A percentile compares a stretch with the other conserved stretches of the same genome.
Evolutionary conservation across 2,888 invertebrate species (phyloP).

Genomic region (Agrotis exclamationis): DNA sequence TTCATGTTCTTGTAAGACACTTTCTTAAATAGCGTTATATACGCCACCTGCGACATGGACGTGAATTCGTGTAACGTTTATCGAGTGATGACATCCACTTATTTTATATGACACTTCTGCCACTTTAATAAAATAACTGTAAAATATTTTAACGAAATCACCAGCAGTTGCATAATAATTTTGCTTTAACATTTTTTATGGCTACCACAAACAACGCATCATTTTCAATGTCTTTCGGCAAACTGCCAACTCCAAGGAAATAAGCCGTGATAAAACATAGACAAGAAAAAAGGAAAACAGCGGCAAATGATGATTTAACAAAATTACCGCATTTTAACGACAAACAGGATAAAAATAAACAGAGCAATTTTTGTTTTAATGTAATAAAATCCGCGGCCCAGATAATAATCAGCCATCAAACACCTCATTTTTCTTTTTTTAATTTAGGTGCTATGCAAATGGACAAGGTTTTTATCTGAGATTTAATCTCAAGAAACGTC

Average conservation of each 20-base stretch:
- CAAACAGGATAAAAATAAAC: conserved; percentile 47
- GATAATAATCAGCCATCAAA: conserved; percentile 69
- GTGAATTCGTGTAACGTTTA: conserved; percentile 44
- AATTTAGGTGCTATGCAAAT: conserved; percentile 74
- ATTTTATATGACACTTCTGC: conserved; percentile 46
- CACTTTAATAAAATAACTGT: conserved; percentile 39
- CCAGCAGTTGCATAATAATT: conserved; percentile 28
- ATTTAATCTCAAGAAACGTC: conserved; percentile 69
- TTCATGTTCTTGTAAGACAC: no score
- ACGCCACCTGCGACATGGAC: conserved; percentile 45
- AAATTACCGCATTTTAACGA: conserved; percentile 44
- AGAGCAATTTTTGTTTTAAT: conserved; percentile 38
- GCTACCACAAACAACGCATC: conserved; percentile 25
- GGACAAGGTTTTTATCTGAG: conserved; percentile 70
- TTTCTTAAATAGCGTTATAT: conserved; percentile 38
- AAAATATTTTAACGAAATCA: conserved; percentile 40
- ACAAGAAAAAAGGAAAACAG: conserved; percentile 35
- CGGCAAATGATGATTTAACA: conserved; percentile 38
- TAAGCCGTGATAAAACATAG: conserved; percentile 39
- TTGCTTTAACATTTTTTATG: conserved; percentile 32
- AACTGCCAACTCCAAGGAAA: conserved; percentile 41
- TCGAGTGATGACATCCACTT: conserved; percentile 54
- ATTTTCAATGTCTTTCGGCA: conserved; percentile 40
- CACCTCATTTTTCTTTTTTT: conserved; percentile 70
- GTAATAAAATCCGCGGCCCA: conserved; percentile 51